Conservation (phyloP, 2,888 invertebrate species). For the Marronus borbonicus region DNA sequence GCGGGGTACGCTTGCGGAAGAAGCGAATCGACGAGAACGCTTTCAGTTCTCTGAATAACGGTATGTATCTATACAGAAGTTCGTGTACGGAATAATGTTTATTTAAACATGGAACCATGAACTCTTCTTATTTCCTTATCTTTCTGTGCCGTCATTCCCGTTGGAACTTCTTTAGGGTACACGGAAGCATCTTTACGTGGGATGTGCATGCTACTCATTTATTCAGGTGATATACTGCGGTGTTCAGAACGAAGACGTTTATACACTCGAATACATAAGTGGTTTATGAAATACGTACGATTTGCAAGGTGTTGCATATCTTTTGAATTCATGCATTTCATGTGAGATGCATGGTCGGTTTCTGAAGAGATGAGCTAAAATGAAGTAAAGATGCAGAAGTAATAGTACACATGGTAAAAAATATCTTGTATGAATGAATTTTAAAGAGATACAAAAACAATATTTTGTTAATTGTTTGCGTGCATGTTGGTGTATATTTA, state of each 20-base stretch:
- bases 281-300: not conserved
- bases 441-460: too few species aligned
- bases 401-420: not conserved
- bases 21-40: slow-evolving; percentile 1
- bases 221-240: slow-evolving; percentile 18
- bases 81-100: slow-evolving; percentile 44
- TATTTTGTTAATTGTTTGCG: too few species aligned
- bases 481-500: too few species aligned
- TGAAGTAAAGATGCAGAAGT: not conserved
- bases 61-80: slow-evolving; percentile 5
- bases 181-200: slow-evolving; percentile 7
- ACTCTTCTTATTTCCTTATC: slow-evolving; percentile 35
- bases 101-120: slow-evolving; percentile 19
- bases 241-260: not conserved
- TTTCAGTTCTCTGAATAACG: slow-evolving; percentile 37
- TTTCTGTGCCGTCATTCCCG: slow-evolving; percentile 29
- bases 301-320: not conserved
- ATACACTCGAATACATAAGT: not conserved
- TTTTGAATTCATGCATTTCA: not conserved
- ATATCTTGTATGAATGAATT: not conserved
- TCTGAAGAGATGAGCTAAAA: not conserved
- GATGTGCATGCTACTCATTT: slow-evolving; percentile 5
- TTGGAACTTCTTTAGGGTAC: slow-evolving; percentile 2
- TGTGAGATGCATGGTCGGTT: not conserved
- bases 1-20: slow-evolving; percentile 36